Evolutionary conservation across 2,797 vertebrate species (phyloP).

Genomic region (Kryptolebias ocellatus): DNA sequence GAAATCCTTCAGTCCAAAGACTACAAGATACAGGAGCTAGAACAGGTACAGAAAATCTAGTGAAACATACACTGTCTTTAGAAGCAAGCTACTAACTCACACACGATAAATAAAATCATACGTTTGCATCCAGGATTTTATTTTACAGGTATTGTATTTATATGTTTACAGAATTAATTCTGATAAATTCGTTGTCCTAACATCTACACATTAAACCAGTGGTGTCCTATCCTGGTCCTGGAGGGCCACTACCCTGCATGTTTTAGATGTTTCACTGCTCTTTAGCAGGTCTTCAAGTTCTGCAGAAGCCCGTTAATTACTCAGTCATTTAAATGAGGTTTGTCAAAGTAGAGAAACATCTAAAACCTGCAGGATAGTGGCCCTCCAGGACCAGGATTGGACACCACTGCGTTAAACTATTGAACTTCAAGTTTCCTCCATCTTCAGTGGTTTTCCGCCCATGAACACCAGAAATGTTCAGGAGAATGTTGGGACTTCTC

Average conservation of each 20-base stretch:
- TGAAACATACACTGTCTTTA: not conserved
- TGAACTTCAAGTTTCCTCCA: not conserved
- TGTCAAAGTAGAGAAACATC: no score
- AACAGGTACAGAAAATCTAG: conserved; percentile 81
- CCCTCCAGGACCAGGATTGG: no score
- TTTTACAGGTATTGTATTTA: not conserved
- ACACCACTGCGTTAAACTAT: not conserved
- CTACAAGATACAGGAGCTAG: conserved; percentile 87
- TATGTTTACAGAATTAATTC: not conserved
- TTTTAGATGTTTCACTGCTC: no score
- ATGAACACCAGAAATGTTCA: not conserved
- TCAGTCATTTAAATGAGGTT: no score
- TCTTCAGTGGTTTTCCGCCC: not conserved
- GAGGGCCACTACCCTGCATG: no score
- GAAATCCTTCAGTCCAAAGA: conserved; percentile 94
- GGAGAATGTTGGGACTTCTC: not conserved
- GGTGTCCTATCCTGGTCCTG: no score
- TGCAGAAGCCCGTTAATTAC: no score
- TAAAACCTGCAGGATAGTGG: no score
- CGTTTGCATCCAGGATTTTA: not conserved
- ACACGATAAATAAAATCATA: not conserved
- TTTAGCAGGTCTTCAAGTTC: no score
- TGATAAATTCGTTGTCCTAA: not conserved
- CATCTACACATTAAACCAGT: not conserved
- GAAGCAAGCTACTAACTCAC: not conserved